These are phyloP conservation scores for Heteractis magnifica DNA, from an alignment of 92 coral and sea anemone genomes.

Conservation along the genomic window DNA sequence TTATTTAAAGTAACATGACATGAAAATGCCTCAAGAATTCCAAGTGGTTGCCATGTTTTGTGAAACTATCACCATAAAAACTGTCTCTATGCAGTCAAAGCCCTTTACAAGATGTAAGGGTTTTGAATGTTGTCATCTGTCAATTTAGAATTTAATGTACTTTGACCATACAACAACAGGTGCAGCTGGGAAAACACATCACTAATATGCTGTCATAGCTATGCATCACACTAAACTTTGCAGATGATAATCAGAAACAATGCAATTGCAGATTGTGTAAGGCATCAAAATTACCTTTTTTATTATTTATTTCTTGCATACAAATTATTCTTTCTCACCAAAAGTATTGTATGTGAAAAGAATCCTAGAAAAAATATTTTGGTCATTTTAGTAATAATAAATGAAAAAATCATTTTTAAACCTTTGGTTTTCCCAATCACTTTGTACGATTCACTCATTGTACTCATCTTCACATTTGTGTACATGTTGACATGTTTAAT, in stretches of 20 bases:
- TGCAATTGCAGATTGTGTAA: not conserved
- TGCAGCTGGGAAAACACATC: too few species aligned
- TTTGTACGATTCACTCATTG: not conserved
- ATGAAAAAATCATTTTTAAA: not conserved
- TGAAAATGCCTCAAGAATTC: not conserved
- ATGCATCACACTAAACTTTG: not conserved
- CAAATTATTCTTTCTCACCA: not conserved
- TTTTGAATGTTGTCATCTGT: too few species aligned
- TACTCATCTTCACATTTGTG: slow-evolving; percentile 15
- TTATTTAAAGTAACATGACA: not conserved
- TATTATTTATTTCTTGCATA: not conserved
- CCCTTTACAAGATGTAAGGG: too few species aligned
- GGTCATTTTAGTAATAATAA: slow-evolving; percentile 7
- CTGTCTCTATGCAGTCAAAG: too few species aligned
- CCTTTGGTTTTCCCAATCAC: not conserved
- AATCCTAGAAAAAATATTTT: not conserved
- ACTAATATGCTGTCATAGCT: not conserved
- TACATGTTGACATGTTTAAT: slow-evolving; percentile 23
- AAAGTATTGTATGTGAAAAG: not conserved
- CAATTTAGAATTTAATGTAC: too few species aligned
- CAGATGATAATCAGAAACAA: not conserved
- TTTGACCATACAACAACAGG: too few species aligned
- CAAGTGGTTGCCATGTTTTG: not conserved
- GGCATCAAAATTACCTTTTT: not conserved
- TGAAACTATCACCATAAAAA: too few species aligned